Evolutionary conservation across 2,797 vertebrate species (phyloP), one percentile per base, ranked within the genome.

Genomic region (Dipus sagitta): DNA sequence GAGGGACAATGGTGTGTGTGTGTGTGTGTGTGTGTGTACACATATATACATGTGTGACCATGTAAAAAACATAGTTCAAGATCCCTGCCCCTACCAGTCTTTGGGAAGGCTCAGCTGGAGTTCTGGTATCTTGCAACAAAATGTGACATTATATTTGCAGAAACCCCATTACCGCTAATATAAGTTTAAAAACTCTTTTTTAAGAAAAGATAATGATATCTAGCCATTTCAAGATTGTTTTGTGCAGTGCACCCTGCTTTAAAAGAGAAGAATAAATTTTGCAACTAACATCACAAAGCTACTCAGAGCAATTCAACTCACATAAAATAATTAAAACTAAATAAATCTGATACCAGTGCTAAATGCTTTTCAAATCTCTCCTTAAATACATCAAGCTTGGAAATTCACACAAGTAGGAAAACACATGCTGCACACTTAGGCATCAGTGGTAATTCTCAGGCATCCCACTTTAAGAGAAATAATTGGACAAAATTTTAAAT

Each of bases 251-350:
- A n/a, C 26, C 0, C 90, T 58, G 74, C 90, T 96, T 60, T 86
- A 94, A 96, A 95, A 96, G 93, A n/a, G 15, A 93, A 82, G 76
- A 76, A 65, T 86, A 32, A 60, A 91, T 88, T 97, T 96, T 89
- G 90, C 78, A 91, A 96, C 97, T 91, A 89, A 77, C 86, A 32
- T 96, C 89, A 93, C 80, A 94, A 96, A 97, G 93, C 88, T 89
- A 71, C 62, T 95, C 86, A 81, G 62, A 58, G 64, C 77, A 92
- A 92, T 68, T 96, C 94, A 96, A 97, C 94, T 95, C 1, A 12
- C 90, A 97, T 88, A 91, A 96, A 97, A 91, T 90, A 96, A 97
- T 96, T 97, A 96, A 97, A 97, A 96, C n/a, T 20, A 3, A 96
- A 95, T 96, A 97, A 97, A 95, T 96, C 93, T 92, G 96, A 96